Evolutionary conservation across 2,888 invertebrate species (phyloP), one percentile per base, ranked within the genome.

Genomic region (Drosophila mulleri): DNA sequence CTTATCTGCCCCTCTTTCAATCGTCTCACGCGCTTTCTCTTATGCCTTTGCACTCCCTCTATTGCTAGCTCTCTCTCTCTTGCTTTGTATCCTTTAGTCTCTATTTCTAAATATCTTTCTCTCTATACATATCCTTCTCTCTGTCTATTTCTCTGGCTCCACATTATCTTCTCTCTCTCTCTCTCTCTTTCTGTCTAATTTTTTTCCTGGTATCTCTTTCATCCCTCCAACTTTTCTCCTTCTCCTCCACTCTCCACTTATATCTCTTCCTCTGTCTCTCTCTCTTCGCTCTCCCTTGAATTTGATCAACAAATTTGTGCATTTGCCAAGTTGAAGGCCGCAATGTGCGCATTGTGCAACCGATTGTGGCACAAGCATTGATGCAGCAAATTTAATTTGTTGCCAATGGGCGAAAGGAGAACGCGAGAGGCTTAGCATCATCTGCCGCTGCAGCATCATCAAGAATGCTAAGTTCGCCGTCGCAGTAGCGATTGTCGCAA

Each of bases 361-460:
- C 80, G 72, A 80, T 75, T 80, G 79, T 52, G 47, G 71, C 78
- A 70, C 61, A 72, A 47, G 47, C 39, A 67, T 67, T 53, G 62
- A 58, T 70, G 75, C 64, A 42, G 80, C 63, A 79, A 69, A 78
- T 80, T 80, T 76, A 80, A 76, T 80, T 76, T 80, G 80, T 75
- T 62, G 78, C 78, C 76, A 44, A 16, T 59, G 65, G 63, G 18
- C 39, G 37, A 41, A 32, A 35, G 58, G 18, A 41, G 61, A 18
- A 14, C 14, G 37, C 3, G 23, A 39, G 16, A 12, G 41, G 18
- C 18, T 20, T 11, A 2, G 35, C 37, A 16, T 32, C 29, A 29
- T 29, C 29, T 29, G 20, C 20, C 18, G 39, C 2, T 23, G 23
- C 44, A n/a, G 37, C 29, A 53, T 35, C 52, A n/a, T n/a, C 23